Base-by-base conservation (phyloP, 2,888 invertebrate genomes). In the Ellobium chinense region DNA sequence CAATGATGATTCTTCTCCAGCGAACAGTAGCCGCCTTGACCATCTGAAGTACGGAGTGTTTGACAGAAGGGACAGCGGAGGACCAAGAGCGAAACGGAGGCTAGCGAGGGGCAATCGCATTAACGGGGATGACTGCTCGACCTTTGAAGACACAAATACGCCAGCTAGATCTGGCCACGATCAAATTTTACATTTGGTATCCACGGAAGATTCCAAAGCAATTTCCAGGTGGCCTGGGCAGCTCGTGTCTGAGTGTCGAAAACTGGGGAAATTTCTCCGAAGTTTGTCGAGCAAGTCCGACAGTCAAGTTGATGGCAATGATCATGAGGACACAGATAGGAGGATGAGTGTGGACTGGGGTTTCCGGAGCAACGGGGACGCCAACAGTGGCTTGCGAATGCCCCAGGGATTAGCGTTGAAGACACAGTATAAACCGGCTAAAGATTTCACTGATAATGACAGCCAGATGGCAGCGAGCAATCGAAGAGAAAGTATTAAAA, bases 191-290 rank as follows among this genome's bases (percentile, higher is more conserved):
- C 2, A 12, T 12, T 7, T 12, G 7, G 46, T 18, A 7, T 5
- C 21, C n/a, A n/a, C 4, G 5, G 58, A 58, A n/a, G 58, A 65
- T 29, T 5, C 24, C 7, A 60, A 18, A 1, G 4, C 18, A 18
- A 2, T 39, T 2, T 24, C 56, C 58, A 68, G 60, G 21, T 68
- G 58, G 60, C 69, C 77, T 7, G 54, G 54, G 0, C 77, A 77
- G 46, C 70, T 78, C 1, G 70, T 78, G 31, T 70, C 78, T 46
- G 78, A 78, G 21, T 78, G 78, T 39, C 34, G 54, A 46, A 78
- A 78, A 46, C 34, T 78, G 37, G 78, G 78, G 14, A 70, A 39
- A 34, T 63, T 78, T 24, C 69, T 78, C 7, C 37, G 78, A 9
- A 70, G 70, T 54, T 78, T 78, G 34, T 70, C 78, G 2, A 60